These are phyloP conservation scores for Cirrhinus mrigala DNA, from an alignment of 2,797 vertebrate species.

Conservation along the genomic window DNA sequence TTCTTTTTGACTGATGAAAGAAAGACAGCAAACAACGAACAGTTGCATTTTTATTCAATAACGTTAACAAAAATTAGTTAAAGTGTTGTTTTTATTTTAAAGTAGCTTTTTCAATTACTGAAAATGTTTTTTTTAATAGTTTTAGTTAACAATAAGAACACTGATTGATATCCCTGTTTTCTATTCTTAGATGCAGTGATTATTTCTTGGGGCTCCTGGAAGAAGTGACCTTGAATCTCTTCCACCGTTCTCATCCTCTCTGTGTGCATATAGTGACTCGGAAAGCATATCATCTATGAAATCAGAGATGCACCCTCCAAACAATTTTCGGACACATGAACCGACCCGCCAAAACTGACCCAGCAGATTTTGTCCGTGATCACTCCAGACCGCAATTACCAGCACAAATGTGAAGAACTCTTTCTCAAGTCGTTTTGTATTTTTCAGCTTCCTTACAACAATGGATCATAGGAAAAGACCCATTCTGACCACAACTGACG, in stretches of 20 bases:
- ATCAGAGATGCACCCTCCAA: slow-evolving; percentile 55
- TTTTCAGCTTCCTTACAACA: slow-evolving; percentile 76
- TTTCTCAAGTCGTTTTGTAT: slow-evolving; percentile 63
- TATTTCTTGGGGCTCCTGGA: slow-evolving; percentile 80
- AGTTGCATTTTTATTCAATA: too few relatives aligned
- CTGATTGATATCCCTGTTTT: slow-evolving; percentile 18
- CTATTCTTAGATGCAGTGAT: slow-evolving; percentile 74
- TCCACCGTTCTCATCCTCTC: slow-evolving; percentile 78
- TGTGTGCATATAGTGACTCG: slow-evolving; percentile 64
- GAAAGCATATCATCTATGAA: slow-evolving; percentile 72
- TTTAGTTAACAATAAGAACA: too few relatives aligned
- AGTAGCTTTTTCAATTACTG: too few relatives aligned
- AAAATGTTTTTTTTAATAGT: too few relatives aligned
- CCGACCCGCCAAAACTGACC: slow-evolving; percentile 87
- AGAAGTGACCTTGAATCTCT: slow-evolving; percentile 86
- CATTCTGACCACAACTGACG: slow-evolving; percentile 76
- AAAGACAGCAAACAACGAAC: too few relatives aligned
- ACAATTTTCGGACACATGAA: slow-evolving; percentile 73
- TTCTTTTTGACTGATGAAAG: too few relatives aligned
- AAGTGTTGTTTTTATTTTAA: too few relatives aligned
- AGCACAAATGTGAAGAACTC: slow-evolving; percentile 88
- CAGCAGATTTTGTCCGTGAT: slow-evolving; percentile 75
- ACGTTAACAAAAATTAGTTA: too few relatives aligned
- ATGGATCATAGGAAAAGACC: slow-evolving; percentile 76
- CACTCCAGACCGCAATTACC: slow-evolving; percentile 84